Evolutionary conservation across 2,113 vertebrate species (phyloP), one percentile per base, ranked within the genome.

Genomic region (Pollachius pollachius): DNA sequence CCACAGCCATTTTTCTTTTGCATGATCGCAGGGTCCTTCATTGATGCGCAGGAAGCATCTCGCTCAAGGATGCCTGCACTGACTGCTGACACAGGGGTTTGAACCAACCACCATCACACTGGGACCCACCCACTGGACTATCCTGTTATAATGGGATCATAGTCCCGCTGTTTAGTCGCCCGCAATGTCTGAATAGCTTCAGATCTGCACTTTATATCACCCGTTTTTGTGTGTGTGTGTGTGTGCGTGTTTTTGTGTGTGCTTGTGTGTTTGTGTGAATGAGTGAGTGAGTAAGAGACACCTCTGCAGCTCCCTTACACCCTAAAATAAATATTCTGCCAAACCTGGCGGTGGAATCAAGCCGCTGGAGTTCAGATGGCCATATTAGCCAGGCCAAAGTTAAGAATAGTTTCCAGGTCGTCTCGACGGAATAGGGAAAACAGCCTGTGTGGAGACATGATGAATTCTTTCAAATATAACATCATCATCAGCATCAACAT

Each of bases 301-400:
- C 41, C 41, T 48, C 41, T 48, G 62, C 74, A 69, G 80, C 34
- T 67, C 65, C 74, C 74, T 18, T 56, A 66, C 11, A 68, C 66
- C 72, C 72, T 23, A 77, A 83, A 87, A 87, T 86, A 82, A 83
- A 81, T 69, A 71, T 37, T 65, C 76, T 83, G 79, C 82, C 74
- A 83, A 86, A 80, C 57, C 0, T 27, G 60, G 64, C 67, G 59
- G 67, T 84, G 82, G 81, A 72, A 76, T 89, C 83, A 70, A 59
- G 57, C 66, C 74, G 77, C 72, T 64, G 72, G 72, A 13, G 41
- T 48, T 48, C 41, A 48, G 60, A 60, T 67, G 72, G 73, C 65
- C 62, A 74, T 64, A 79, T 80, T 58, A 78, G 67, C 69, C n/a
- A 37, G 64, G 63, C 64, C 37, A 67, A 48, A 27, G 81, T 81